Percentiles rank a stretch among this genome's conserved stretches.
phyloP scores from a whole-genome alignment of 2,888 invertebrate genomes.

The Meteorus colon region DNA sequence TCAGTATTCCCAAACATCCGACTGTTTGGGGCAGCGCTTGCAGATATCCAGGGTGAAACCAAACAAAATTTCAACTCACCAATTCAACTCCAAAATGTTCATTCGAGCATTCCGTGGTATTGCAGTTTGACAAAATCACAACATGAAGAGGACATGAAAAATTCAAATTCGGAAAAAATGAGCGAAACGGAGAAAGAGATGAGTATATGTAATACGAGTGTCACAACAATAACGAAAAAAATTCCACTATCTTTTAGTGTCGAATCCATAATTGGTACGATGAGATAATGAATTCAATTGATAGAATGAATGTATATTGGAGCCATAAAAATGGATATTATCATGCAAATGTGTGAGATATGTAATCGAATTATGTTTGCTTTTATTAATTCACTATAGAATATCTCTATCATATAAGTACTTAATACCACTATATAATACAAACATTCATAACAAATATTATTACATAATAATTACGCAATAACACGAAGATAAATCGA shows the following conservation, averaged over 20 bases:
- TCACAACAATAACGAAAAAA: slow-evolving; percentile 55
- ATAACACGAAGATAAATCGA: slow-evolving; percentile 46
- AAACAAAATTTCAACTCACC: slow-evolving; percentile 48
- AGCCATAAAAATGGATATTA: slow-evolving; percentile 26
- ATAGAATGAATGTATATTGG: slow-evolving; percentile 6
- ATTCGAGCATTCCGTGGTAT: slow-evolving; percentile 58
- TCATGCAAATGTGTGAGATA: slow-evolving; percentile 1
- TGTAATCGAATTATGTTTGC: slow-evolving; percentile 6
- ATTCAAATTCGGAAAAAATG: background rate
- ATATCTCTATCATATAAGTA: slow-evolving; percentile 8
- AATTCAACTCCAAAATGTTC: slow-evolving; percentile 50
- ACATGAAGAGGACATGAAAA: background rate
- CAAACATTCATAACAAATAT: slow-evolving; percentile 40
- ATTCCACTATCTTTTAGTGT: slow-evolving; percentile 69
- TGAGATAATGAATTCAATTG: slow-evolving; percentile 36
- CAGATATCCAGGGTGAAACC: slow-evolving; percentile 50
- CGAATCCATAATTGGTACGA: slow-evolving; percentile 69
- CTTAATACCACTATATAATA: slow-evolving; percentile 34
- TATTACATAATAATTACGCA: slow-evolving; percentile 42
- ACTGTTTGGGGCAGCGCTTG: slow-evolving; percentile 49
- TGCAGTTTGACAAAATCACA: slow-evolving; percentile 23
- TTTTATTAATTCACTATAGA: slow-evolving; percentile 35
- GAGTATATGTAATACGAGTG: background rate
- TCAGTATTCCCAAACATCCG: slow-evolving; percentile 54
- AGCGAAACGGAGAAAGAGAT: background rate